Base-by-base conservation (phyloP, 2,888 invertebrate species). In the Eulithis testata region DNA sequence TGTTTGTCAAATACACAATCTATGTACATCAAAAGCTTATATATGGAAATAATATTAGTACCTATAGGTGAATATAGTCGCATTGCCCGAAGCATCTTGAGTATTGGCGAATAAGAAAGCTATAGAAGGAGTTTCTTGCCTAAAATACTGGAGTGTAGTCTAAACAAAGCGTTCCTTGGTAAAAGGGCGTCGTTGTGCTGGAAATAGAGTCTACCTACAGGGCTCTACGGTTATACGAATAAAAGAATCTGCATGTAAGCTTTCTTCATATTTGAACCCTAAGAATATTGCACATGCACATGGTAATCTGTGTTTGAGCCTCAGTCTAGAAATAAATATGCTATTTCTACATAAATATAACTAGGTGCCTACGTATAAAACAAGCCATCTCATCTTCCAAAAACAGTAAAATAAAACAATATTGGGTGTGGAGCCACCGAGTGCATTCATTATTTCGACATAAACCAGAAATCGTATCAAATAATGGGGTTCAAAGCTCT, bases 121-220 rank as follows among this genome's bases (percentile, higher is more conserved):
- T 40, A 9, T 40, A 8, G 40, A 40, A 6, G 8, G 40, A 3
- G 40, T 40, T 31, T 31, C 5, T 36, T 57, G 47, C 44, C 52
- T 45, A 44, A 52, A 60, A 60, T 60, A 59, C 51, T 44, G 27
- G 11, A 55, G 47, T 21, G 40, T 49, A 50, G 50, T 43, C 47
- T 40, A 50, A 55, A 44, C 62, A 50, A 56, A 47, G 61, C 59
- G 50, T 52, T 51, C 12, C 44, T 44, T 52, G 45, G 47, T 36
- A 45, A 69, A 70, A 70, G 72, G 65, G 66, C 62, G 60, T 43
- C 60, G 61, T 40, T 11, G 8, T 53, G 47, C 66, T 70, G 56
- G 53, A 71, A 73, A 74, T 73, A 74, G 68, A 37, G 9, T 11
- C 40, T 21, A 21, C 21, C 40, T 21, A 21, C 21, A 21, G 31